Base-by-base conservation (phyloP, 2,888 invertebrate species). In the Ophraella communa region DNA sequence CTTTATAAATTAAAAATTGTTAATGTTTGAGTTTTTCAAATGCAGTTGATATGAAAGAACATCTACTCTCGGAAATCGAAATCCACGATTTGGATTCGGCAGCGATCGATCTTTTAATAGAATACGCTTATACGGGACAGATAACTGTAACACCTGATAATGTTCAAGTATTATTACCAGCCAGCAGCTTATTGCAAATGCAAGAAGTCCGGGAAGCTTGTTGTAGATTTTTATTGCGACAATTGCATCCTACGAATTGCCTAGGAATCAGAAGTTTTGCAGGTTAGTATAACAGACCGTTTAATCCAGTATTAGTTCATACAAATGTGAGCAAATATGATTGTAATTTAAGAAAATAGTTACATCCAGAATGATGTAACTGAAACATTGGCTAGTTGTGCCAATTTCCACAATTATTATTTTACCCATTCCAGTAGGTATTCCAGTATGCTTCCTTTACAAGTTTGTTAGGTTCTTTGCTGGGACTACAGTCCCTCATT, bases 101-200 rank as follows among this genome's bases (percentile, higher is more conserved):
- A 44, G 90, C 90, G 11, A 83, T 92, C 67, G 85, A 88, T 68
- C 84, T 88, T 67, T 84, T 92, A 58, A 86, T 92, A 63, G 90
- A 91, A 69, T 92, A 91, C 79, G 88, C 91, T 1, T 92, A 92
- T 79, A 90, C 91, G 0, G 91, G 91, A 2, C 89, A 91, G 80
- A 88, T 92, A 62, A 87, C 90, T 61, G 81, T 81, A 49, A 81
- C 81, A 5, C 73, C 79, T 3, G 81, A 81, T 67, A 81, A 81
- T 62, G 81, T 81, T 4, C 80, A 82, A 72, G 84, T 85, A 11
- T 80, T 92, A 62, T 82, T 92, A 70, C 91, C 91, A 17, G 91
- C 91, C 10, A 91, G 91, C 53, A 89, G 89, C 73, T 84, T 91
- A 71, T 84, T 91, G 68, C 91, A 92, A 81, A 88, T 90, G 79